Evolutionary conservation across 2,113 vertebrate genomes (phyloP).

Genomic region (Mormyrus iriodes): DNA sequence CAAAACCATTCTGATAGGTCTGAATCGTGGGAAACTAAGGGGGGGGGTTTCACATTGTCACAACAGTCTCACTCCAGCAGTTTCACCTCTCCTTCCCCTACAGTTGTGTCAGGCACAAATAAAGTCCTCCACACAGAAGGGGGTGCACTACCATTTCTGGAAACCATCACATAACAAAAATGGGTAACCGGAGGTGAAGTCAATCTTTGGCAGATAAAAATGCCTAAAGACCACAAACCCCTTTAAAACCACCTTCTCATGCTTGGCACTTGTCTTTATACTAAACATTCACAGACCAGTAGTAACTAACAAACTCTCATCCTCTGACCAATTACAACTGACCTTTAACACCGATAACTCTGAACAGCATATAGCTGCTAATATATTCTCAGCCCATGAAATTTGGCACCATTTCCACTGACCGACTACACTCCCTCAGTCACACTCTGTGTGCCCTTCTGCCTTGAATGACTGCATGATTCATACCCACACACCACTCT

Average conservation of each 20-base stretch:
- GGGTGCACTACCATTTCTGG: not conserved
- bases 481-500: not conserved
- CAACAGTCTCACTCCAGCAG: not conserved
- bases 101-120: not conserved
- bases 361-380: not conserved
- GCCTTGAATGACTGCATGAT: not conserved
- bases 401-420: not conserved
- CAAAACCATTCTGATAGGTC: not conserved
- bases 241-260: not conserved
- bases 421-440: not conserved
- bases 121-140: not conserved
- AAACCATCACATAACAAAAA: not conserved
- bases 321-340: not conserved
- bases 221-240: not conserved
- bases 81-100: not conserved
- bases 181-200: not conserved
- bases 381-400: not conserved
- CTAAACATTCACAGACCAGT: slow-evolving; percentile 12
- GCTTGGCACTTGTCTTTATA: not conserved
- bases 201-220: not conserved
- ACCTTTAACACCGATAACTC: not conserved
- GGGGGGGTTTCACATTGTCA: not conserved
- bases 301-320: not conserved
- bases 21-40: not conserved
- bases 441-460: not conserved